Conservation (phyloP, 2,888 invertebrate genomes). For the Yponomeuta sedellus region DNA sequence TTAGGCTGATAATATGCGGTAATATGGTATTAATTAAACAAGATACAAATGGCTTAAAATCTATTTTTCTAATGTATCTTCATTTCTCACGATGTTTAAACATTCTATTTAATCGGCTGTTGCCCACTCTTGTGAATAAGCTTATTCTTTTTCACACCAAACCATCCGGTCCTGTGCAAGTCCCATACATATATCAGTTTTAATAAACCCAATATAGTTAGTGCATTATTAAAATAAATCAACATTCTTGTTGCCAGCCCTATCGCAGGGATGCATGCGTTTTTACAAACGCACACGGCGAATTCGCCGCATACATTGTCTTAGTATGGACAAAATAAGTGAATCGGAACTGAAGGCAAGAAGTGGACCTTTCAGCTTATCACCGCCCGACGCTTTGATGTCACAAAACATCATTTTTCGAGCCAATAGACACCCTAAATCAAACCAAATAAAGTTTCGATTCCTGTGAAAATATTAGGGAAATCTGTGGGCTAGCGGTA, state of each 20-base stretch:
- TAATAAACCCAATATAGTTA: too few relatives aligned
- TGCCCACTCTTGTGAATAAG: too few relatives aligned
- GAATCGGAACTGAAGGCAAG: slow-evolving; percentile 58
- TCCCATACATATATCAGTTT: too few relatives aligned
- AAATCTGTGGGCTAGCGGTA: neutral
- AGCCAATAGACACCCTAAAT: neutral
- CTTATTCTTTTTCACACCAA: too few relatives aligned
- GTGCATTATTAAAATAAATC: neutral
- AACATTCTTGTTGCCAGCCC: slow-evolving; percentile 32
- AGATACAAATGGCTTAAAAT: too few relatives aligned
- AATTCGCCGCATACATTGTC: slow-evolving; percentile 65
- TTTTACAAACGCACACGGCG: slow-evolving; percentile 46
- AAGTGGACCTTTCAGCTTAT: slow-evolving; percentile 45
- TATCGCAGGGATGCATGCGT: slow-evolving; percentile 33
- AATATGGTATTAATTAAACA: too few relatives aligned
- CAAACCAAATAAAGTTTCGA: neutral
- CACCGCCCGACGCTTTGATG: slow-evolving; percentile 39
- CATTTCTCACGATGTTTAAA: too few relatives aligned
- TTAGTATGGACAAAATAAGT: slow-evolving; percentile 69
- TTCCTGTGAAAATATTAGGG: neutral
- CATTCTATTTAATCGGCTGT: too few relatives aligned
- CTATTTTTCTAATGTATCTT: too few relatives aligned
- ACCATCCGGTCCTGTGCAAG: too few relatives aligned
- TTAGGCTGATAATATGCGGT: too few relatives aligned
- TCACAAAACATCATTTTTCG: slow-evolving; percentile 22